Evolutionary conservation across 2,113 vertebrate genomes (phyloP), one percentile per base, ranked within the genome.

Genomic region (Podilymbus podiceps): DNA sequence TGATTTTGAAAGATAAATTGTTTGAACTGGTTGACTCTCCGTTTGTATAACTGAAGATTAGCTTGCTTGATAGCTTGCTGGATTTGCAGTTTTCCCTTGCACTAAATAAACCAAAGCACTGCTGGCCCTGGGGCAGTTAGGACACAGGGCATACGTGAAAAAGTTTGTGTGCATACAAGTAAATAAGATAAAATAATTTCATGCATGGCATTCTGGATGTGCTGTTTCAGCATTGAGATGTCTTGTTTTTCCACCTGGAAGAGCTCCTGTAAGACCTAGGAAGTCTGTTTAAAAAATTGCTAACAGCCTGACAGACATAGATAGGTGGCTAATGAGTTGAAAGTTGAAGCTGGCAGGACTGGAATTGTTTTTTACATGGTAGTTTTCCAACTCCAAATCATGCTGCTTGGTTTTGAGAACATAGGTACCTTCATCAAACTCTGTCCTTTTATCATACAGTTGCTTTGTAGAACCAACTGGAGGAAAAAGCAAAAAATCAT

Each of bases 1-100:
- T 93, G 85, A 94, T 82, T 95, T 91, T 82, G 93, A 96, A 88
- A 77, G 85, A 94, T 18, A 86, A 95, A 80, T 88, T 62, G 71
- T 85, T 95, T 85, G 81, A 94, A 93, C 66, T 80, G 81, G 31
- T 93, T 89, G 91, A 72, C 58, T 91, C 89, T 75, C 15, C 3
- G 0, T 83, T 95, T 90, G 53, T 93, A 31, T 83, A 93, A 80
- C 1, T 83, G 82, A 85, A 90, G 82, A 69, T 96, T 24, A 74
- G 55, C 63, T 79, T 96, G 49, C 75, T 67, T 80, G 63, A 69
- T 73, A 94, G 78, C 78, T 55, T 88, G 78, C 44, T 90, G 63
- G 78, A 83, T 88, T 93, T 93, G 72, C 82, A 95, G 67, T 88
- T 94, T 96, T 85, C 78, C 50, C 49, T 89, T 53, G 40, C 38